These are phyloP conservation scores for Gallinago media DNA, from an alignment of 2,113 vertebrate genomes.

Conservation along the genomic window DNA sequence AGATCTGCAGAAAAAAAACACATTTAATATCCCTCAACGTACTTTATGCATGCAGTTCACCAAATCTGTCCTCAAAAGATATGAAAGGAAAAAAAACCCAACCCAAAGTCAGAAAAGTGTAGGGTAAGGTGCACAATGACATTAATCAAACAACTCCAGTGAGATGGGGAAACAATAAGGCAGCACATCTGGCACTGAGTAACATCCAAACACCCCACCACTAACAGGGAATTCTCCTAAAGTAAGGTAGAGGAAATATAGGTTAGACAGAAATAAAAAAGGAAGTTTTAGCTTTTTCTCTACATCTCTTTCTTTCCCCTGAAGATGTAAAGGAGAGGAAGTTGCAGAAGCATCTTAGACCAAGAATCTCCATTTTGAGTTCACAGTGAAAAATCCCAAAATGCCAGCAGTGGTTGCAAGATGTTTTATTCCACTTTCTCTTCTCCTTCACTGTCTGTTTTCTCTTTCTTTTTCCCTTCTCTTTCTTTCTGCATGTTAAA, in stretches of 20 bases:
- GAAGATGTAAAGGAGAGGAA: background rate
- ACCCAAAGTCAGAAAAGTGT: background rate
- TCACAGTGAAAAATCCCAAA: background rate
- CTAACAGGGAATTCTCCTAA: background rate
- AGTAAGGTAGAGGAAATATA: background rate
- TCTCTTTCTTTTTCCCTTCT: background rate
- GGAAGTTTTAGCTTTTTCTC: background rate
- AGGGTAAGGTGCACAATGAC: background rate
- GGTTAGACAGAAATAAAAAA: background rate
- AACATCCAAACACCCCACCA: background rate
- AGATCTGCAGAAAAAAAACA: background rate
- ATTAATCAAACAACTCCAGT: background rate
- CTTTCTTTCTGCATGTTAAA: background rate
- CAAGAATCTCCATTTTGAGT: background rate
- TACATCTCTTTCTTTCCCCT: background rate
- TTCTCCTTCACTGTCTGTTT: background rate
- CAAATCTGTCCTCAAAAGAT: background rate
- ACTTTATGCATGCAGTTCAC: background rate
- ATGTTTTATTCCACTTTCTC: background rate
- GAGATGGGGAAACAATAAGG: background rate
- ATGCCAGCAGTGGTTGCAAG: background rate
- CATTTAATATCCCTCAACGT: background rate
- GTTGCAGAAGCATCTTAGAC: background rate
- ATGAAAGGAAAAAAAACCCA: background rate
- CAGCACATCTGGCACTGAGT: background rate